A percentile compares a stretch with the other conserved stretches of the same genome.
These are phyloP conservation scores for Perdita meconis DNA, from an alignment of 2,888 invertebrate species.

Conservation along the genomic window DNA sequence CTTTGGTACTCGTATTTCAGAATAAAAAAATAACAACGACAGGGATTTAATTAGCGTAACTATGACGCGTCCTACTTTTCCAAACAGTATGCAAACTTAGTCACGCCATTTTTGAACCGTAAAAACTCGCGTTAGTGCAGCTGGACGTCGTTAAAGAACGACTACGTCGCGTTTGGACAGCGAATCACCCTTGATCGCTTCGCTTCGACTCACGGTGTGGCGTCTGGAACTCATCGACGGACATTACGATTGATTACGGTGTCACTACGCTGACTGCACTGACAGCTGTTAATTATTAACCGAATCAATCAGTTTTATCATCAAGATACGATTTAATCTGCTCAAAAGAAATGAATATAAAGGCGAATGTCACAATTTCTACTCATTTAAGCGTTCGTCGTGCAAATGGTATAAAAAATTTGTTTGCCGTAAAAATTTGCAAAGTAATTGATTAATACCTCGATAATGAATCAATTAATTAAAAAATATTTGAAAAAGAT, in stretches of 20 bases:
- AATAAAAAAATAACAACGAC: not conserved
- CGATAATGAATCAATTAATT: no score
- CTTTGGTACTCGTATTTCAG: no score
- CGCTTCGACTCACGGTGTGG: not conserved
- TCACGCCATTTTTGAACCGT: not conserved
- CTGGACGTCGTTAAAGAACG: not conserved
- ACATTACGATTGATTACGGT: slow-evolving; percentile 3
- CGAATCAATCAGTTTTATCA: slow-evolving; percentile 35
- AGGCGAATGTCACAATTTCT: no score
- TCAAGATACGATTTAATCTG: slow-evolving; percentile 4
- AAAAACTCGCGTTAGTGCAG: not conserved
- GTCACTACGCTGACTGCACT: no score
- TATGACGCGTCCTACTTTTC: not conserved
- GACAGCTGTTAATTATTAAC: slow-evolving; percentile 50
- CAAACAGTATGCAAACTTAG: not conserved
- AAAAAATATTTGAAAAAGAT: no score
- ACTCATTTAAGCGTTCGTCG: no score
- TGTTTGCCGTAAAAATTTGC: no score
- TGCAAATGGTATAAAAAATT: no score
- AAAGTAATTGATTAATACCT: no score
- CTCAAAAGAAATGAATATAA: not conserved
- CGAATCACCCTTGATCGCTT: not conserved
- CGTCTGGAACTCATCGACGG: slow-evolving; percentile 1
- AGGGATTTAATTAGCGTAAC: not conserved
- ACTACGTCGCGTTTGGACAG: not conserved